phyloP scores from a whole-genome alignment of 2,797 vertebrate genomes.

The Synanceia verrucosa region DNA sequence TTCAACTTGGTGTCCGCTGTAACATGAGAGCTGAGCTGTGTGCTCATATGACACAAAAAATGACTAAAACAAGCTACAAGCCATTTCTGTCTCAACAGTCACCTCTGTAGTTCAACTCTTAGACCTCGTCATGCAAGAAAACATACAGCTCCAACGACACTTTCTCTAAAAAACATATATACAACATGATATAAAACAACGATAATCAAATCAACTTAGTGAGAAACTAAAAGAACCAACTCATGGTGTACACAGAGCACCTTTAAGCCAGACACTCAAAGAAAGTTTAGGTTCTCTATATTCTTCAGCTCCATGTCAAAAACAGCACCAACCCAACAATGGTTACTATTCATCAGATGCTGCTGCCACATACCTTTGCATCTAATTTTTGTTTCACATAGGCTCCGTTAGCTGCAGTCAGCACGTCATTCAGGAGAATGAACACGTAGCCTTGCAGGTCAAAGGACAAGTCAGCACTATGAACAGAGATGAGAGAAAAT shows the following conservation, averaged over 20 bases:
- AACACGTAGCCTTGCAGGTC: constrained; percentile 96
- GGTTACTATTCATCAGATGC: constrained; percentile 54
- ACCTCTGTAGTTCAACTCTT: background rate
- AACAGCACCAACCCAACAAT: constrained; percentile 53
- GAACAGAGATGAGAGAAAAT: background rate
- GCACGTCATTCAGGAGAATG: constrained; percentile 93
- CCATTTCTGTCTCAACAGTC: background rate
- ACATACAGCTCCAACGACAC: background rate
- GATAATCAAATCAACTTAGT: background rate
- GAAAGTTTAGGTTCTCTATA: constrained; percentile 37
- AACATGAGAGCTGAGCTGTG: constrained; percentile 46
- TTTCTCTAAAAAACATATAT: background rate
- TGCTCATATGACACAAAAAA: constrained; percentile 38
- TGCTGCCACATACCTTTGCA: constrained; percentile 88
- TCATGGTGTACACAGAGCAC: background rate
- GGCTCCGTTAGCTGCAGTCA: constrained; percentile 97
- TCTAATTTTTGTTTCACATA: constrained; percentile 98
- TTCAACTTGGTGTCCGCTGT: constrained; percentile 30
- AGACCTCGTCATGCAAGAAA: background rate
- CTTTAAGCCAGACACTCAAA: constrained; percentile 20
- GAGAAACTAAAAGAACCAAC: background rate
- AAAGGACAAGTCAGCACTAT: constrained; percentile 94
- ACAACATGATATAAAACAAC: background rate
- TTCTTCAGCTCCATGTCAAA: constrained; percentile 35
- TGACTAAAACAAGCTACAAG: constrained; percentile 1